Conservation (phyloP, 2,797 vertebrate genomes). For the Nannoperca australis region DNA sequence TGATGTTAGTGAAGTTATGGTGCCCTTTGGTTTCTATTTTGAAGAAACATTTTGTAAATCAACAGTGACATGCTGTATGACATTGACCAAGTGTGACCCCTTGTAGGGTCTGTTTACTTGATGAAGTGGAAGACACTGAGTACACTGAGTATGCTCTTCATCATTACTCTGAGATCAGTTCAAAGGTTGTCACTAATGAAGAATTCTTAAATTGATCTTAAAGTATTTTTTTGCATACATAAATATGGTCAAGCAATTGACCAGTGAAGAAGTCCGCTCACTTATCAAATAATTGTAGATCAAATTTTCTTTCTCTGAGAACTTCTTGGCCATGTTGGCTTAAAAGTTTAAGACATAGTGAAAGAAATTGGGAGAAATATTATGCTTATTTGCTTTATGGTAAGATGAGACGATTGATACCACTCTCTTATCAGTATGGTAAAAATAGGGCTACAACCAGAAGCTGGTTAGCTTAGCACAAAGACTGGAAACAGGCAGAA, state of each 20-base stretch:
- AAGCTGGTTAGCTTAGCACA: too few relatives aligned
- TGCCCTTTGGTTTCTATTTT: constrained; percentile 44
- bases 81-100: constrained; percentile 19
- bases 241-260: too few relatives aligned
- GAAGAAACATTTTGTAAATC: constrained; percentile 45
- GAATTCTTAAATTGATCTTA: neutral
- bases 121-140: too few relatives aligned
- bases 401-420: too few relatives aligned
- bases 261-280: too few relatives aligned
- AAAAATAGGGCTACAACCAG: too few relatives aligned
- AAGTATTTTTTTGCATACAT: neutral
- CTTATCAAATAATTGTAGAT: neutral
- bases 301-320: neutral
- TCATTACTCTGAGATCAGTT: neutral
- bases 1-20: constrained; percentile 14
- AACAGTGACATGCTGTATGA: constrained; percentile 19
- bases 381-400: too few relatives aligned
- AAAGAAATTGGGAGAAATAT: too few relatives aligned
- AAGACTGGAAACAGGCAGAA: too few relatives aligned
- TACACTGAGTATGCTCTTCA: neutral
- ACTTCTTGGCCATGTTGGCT: too few relatives aligned
- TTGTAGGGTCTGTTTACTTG: neutral
- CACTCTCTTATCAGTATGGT: too few relatives aligned
- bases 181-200: neutral
- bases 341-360: too few relatives aligned